Evolutionary conservation across 1,140 invertebrate genomes (phyloP), one percentile per base, ranked within the genome.

Genomic region (Meteorus sp.): DNA sequence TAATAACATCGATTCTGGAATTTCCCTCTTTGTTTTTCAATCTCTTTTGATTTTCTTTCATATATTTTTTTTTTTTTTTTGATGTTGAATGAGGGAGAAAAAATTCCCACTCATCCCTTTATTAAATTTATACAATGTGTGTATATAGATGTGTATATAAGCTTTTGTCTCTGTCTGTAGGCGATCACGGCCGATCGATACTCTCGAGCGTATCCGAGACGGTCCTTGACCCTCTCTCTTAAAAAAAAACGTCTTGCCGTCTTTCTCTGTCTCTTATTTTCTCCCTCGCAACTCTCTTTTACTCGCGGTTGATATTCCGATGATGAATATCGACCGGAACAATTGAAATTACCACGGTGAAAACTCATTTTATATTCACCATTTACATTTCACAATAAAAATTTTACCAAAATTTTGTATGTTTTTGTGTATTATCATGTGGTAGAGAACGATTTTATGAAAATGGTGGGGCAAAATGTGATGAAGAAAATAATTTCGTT

Each of bases 151-250:
- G 37, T 19, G 2, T 41, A 22, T 22, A 27, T 45, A 48, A 17
- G 9, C 39, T 56, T 27, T 39, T 27, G 2, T 41, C 39, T 39
- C 23, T 31, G 56, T 27, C 22, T 31, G 33, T 23, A 19, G 22
- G 37, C 54, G 52, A 62, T 63, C 58, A 60, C 51, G 41, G 45
- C 53, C 58, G 61, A 63, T 63, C 61, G 56, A 60, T 60, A 56
- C 50, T 56, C 57, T 60, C 61, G 41, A 63, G 53, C 58, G 43
- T 60, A 59, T 60, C 53, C 57, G 57, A 59, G 48, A 56, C 45
- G 61, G 61, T 63, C 61, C 61, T 63, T 63, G 61, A 63, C 57
- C 57, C 58, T 56, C 39, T 51, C 57, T 50, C 35, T 44, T 41
- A 35, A 22, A 59, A n/a, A n/a, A 58, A 23, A 33, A 22, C 19